Evolutionary conservation across 1,140 invertebrate species (phyloP).

Genomic region (Hyles euphorbiae): DNA sequence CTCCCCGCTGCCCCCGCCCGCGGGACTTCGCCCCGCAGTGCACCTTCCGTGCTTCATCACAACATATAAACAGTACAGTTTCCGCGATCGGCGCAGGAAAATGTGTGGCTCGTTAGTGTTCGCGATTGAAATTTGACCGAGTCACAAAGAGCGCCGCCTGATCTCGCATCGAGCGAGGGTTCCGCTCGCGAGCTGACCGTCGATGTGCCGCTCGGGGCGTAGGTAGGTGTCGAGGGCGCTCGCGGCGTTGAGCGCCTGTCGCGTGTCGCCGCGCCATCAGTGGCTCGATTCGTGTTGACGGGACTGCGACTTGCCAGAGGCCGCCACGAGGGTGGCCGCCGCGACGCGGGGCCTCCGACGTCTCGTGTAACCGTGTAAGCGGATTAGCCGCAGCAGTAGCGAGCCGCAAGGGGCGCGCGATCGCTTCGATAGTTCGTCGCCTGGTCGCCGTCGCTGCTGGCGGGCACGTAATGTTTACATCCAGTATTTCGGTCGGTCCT

Average conservation of each 20-base stretch:
- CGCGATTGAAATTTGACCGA: background rate
- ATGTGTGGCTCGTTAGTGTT: background rate
- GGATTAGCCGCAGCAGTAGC: conserved; percentile 7
- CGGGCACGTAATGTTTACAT: background rate
- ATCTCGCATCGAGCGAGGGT: background rate
- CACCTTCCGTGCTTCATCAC: background rate
- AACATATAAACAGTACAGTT: too few relatives aligned
- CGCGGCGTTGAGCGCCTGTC: conserved; percentile 1
- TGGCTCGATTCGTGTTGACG: background rate
- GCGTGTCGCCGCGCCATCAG: background rate
- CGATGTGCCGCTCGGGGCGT: conserved; percentile 1
- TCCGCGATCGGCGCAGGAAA: background rate
- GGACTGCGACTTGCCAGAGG: background rate
- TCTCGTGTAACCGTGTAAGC: background rate
- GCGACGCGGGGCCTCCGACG: background rate
- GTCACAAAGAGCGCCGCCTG: background rate
- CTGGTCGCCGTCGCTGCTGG: background rate
- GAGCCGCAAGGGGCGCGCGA: background rate
- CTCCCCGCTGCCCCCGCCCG: conserved; percentile 1
- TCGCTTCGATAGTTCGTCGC: too few relatives aligned
- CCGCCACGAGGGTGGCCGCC: conserved; percentile 5
- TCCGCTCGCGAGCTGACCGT: conserved; percentile 1
- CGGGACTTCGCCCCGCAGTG: background rate
- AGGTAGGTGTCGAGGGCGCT: conserved; percentile 1
- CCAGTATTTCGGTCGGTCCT: too few relatives aligned